Base-by-base conservation (phyloP, 2,888 invertebrate genomes). In the Ditula angustiorana region DNA sequence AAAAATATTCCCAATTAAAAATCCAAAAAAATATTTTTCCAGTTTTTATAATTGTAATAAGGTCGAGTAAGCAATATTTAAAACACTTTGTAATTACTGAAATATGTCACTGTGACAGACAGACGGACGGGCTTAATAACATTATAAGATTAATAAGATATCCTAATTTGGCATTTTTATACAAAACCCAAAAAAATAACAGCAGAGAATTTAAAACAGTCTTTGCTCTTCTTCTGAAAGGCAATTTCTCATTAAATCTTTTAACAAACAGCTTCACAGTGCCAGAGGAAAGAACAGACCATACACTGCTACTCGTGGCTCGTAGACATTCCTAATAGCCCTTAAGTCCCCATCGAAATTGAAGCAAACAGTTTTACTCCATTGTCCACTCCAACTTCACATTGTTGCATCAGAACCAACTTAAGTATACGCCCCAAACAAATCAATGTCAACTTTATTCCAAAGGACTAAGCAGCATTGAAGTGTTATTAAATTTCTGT, bases 291-390 rank as follows among this genome's bases (percentile, higher is more conserved):
- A 70, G 69, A 72, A 71, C 70, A 69, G 68, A 74, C 75, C 73
- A 79, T 79, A 47, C 58, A 77, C 74, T 81, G 71, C 77, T 75
- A 78, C 79, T 79, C 77, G 79, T 72, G 73, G 79, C 82, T 83
- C 86, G 85, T 83, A 89, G 89, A 89, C 90, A 85, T 85, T 82
- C 85, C 84, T 88, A 90, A 90, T 88, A 90, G 87, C 85, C 83
- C 89, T 88, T 84, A 88, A 88, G 87, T 81, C 82, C 83, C 79
- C 81, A 79, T 84, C 77, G 79, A 86, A 77, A 74, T 83, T 82
- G 86, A 83, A 80, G 86, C 89, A 90, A 90, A 90, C 90, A 90
- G 87, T 88, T 87, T 88, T 85, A 86, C 83, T 77, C 84, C 81
- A 83, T 82, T 89, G 90, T 89, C 88, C 88, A 88, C 84, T 87